A percentile compares a stretch with the other conserved stretches of the same genome.
Conservation (phyloP, 2,113 vertebrate genomes). For the Lipotes vexillifer region DNA sequence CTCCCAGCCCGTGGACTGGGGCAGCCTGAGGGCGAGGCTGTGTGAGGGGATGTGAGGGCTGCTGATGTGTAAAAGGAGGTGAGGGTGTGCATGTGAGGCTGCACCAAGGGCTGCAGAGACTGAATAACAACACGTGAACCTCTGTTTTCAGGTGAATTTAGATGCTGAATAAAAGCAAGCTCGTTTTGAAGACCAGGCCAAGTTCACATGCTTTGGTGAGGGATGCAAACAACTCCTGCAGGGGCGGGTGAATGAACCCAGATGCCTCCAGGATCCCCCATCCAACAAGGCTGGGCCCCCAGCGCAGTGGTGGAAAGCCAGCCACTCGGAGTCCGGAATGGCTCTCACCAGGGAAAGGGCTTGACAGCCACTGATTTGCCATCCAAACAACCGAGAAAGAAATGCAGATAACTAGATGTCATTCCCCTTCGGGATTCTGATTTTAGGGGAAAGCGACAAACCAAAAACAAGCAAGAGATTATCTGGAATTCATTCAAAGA, state of each 20-base stretch:
- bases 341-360: not conserved
- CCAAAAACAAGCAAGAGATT: not conserved
- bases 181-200: accelerated
- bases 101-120: not conserved
- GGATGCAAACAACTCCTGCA: not conserved
- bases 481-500: not conserved
- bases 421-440: not conserved
- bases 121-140: accelerated
- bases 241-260: accelerated
- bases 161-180: not conserved
- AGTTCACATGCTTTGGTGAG: accelerated
- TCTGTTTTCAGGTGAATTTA: too few species aligned
- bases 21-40: accelerated
- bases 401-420: not conserved
- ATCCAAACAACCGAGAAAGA: not conserved
- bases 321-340: accelerated
- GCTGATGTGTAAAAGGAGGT: not conserved
- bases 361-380: not conserved
- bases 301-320: accelerated
- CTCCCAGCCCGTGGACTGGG: not conserved
- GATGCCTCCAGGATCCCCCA: too few species aligned
- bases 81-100: too few species aligned
- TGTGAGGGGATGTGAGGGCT: accelerated
- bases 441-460: not conserved
- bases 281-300: not conserved